These are phyloP conservation scores for Pocillopora grandis DNA, from an alignment of 92 coral and sea anemone species.

Conservation along the genomic window DNA sequence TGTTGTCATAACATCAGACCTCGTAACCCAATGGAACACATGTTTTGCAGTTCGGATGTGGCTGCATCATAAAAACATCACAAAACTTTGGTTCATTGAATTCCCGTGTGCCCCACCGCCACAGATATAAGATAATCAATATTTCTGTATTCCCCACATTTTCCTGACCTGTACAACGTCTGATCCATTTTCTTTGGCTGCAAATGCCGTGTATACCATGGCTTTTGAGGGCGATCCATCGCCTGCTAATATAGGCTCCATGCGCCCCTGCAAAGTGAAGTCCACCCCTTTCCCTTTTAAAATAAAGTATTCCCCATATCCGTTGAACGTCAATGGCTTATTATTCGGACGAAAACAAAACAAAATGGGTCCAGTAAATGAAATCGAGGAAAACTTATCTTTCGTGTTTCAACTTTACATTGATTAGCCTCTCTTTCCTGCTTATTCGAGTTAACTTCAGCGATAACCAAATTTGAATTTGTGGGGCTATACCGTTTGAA, in stretches of 20 bases:
- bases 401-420: too few species aligned
- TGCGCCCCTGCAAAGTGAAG: conserved; percentile 81
- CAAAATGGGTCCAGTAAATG: not conserved
- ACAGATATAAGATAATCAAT: too few species aligned
- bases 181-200: conserved; percentile 59
- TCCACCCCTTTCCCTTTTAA: conserved; percentile 54
- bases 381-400: not conserved
- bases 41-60: too few species aligned
- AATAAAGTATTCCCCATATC: conserved; percentile 78
- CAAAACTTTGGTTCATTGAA: not conserved
- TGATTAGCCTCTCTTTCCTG: too few species aligned
- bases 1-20: too few species aligned
- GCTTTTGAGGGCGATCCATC: conserved; percentile 51
- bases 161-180: conserved; percentile 73
- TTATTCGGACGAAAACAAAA: not conserved
- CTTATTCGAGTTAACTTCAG: too few species aligned
- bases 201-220: conserved; percentile 81
- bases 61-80: too few species aligned
- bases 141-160: too few species aligned
- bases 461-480: too few species aligned
- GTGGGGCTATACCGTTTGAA: too few species aligned
- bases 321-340: conserved; percentile 86
- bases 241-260: conserved; percentile 68
- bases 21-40: too few species aligned
- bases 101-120: not conserved